phyloP scores from a whole-genome alignment of 2,888 invertebrate species.

The Spisula subtruncata region DNA sequence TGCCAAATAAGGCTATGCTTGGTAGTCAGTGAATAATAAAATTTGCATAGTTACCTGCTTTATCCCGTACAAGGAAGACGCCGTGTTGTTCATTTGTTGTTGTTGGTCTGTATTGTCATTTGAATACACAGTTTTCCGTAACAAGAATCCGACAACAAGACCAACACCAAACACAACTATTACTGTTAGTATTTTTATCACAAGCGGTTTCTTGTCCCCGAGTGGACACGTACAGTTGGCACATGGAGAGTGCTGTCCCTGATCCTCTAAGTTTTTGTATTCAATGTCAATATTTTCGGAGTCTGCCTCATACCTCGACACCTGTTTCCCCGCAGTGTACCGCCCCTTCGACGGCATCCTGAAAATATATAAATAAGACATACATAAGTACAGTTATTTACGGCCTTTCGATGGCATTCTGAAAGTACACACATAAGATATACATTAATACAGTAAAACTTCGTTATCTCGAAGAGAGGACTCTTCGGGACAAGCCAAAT shows the following conservation, averaged over 20 bases:
- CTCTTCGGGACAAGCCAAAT: too few species aligned
- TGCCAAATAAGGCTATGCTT: too few species aligned
- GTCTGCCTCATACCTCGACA: constrained; percentile 84
- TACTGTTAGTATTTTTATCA: constrained; percentile 79
- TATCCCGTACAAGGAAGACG: constrained; percentile 53
- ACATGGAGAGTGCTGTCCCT: constrained; percentile 53
- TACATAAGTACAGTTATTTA: too few species aligned
- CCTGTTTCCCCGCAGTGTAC: constrained; percentile 84
- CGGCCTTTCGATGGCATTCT: too few species aligned
- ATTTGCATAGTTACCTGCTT: constrained; percentile 57
- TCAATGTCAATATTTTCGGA: constrained; percentile 85
- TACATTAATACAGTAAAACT: too few species aligned
- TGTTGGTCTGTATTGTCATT: background rate
- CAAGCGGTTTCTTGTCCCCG: constrained; percentile 78
- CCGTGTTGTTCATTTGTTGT: background rate
- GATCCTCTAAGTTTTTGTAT: constrained; percentile 83
- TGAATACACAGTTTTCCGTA: constrained; percentile 69
- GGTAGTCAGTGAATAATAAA: too few species aligned
- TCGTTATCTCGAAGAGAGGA: too few species aligned
- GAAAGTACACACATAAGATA: too few species aligned
- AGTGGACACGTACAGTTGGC: constrained; percentile 71
- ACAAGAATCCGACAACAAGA: constrained; percentile 81
- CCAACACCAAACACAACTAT: constrained; percentile 80
- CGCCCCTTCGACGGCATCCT: constrained; percentile 83
- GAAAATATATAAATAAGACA: constrained; percentile 58